A percentile compares a stretch with the other conserved stretches of the same genome.
Evolutionary conservation across 2,888 invertebrate species (phyloP).

Genomic region (Polydesmus complanatus): DNA sequence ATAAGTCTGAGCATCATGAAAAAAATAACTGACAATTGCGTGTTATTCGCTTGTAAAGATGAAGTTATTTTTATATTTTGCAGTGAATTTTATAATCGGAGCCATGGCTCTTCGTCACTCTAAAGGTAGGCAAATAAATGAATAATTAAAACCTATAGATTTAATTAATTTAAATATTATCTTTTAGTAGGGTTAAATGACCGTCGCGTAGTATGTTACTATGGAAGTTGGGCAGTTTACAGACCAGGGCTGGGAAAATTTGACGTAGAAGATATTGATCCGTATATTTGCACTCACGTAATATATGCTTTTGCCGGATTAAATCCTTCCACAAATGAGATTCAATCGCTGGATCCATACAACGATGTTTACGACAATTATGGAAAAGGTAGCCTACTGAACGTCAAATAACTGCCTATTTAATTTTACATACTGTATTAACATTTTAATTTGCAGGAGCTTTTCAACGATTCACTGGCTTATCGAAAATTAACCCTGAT

Average conservation of each 20-base stretch:
- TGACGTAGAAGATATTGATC: not conserved
- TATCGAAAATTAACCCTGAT: constrained; percentile 1
- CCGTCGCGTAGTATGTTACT: not conserved
- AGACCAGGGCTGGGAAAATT: not conserved
- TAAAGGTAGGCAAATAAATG: too few relatives aligned
- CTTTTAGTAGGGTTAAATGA: too few relatives aligned
- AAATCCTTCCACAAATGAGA: not conserved
- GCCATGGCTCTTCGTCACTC: too few relatives aligned
- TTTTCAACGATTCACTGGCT: not conserved
- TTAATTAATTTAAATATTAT: too few relatives aligned
- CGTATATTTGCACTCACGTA: not conserved
- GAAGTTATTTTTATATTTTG: too few relatives aligned
- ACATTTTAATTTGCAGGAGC: constrained; percentile 4
- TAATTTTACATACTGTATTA: too few relatives aligned
- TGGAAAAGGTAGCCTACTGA: not conserved
- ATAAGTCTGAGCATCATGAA: too few relatives aligned
- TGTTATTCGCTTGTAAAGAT: too few relatives aligned
- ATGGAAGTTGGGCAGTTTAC: not conserved
- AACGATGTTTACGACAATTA: not conserved
- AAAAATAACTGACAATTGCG: too few relatives aligned
- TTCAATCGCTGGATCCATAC: not conserved
- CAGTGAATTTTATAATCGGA: too few relatives aligned
- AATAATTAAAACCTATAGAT: too few relatives aligned
- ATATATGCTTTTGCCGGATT: not conserved
- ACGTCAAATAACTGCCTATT: too few relatives aligned